A percentile compares a stretch with the other conserved stretches of the same genome.
These are phyloP conservation scores for Leucoraja ocellata DNA, from an alignment of 2,797 vertebrate genomes.

Conservation along the genomic window DNA sequence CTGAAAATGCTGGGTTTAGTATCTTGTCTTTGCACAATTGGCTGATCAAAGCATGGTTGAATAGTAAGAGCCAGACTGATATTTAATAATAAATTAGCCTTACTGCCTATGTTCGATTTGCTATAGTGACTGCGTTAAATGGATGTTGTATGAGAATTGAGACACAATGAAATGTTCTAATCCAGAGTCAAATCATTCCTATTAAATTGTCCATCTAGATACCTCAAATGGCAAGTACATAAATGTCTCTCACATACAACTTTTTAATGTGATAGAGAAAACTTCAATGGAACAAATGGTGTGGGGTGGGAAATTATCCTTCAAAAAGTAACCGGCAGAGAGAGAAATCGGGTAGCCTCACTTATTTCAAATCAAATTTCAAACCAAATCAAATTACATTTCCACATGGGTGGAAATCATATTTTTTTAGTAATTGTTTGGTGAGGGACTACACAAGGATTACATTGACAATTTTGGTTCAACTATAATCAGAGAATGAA, in stretches of 20 bases:
- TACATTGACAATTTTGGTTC: not conserved
- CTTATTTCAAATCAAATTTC: not conserved
- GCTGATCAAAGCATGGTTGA: not conserved
- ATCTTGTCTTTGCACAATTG: not conserved
- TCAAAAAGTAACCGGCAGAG: not conserved
- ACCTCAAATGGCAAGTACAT: not conserved
- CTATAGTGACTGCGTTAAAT: not conserved
- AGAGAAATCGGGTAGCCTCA: not conserved
- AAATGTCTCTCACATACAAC: not conserved
- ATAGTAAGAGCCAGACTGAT: not conserved
- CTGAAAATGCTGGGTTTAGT: not conserved
- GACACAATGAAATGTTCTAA: not conserved
- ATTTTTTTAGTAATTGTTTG: not conserved
- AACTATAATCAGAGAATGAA: not conserved
- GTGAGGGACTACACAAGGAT: not conserved
- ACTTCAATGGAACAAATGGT: not conserved
- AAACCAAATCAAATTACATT: not conserved
- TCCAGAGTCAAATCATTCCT: not conserved
- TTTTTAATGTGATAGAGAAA: not conserved
- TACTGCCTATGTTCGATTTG: not conserved
- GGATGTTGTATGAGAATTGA: not conserved
- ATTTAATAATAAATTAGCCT: not conserved
- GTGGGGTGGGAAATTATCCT: not conserved
- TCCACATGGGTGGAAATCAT: not conserved
- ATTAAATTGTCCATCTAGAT: not conserved